Conservation (phyloP, 2,888 invertebrate genomes). For the Torymus texanus region DNA sequence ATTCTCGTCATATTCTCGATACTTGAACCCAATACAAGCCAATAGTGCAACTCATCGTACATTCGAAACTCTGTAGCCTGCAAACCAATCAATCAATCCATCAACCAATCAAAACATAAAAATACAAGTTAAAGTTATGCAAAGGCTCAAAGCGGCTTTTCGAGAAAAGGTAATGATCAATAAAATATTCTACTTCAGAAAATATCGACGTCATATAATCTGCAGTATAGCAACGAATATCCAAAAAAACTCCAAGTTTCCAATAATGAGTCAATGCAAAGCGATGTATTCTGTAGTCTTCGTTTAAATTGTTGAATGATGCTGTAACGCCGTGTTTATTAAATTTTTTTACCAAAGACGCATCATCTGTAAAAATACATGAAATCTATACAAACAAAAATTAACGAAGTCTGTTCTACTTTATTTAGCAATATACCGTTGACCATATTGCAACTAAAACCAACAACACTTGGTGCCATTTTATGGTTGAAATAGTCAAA, state of each 20-base stretch:
- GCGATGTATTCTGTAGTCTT: conserved; percentile 2
- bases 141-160: no score
- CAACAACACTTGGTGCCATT: conserved; percentile 19
- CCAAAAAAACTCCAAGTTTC: conserved; percentile 45
- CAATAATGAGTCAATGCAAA: conserved; percentile 27
- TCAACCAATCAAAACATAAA: no score
- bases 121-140: no score
- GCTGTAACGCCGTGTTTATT: conserved; percentile 18
- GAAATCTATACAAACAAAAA: background rate
- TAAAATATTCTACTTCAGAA: no score
- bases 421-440: conserved; percentile 13
- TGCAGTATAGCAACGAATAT: conserved; percentile 17
- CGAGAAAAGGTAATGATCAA: no score
- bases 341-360: conserved; percentile 30
- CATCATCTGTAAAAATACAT: conserved; percentile 26
- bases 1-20: conserved; percentile 51
- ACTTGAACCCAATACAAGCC: conserved; percentile 60
- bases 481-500: conserved; percentile 44
- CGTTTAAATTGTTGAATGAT: conserved; percentile 9
- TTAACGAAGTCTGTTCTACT: background rate
- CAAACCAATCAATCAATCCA: background rate
- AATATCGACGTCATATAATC: no score
- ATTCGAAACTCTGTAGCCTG: conserved; percentile 39
- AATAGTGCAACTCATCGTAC: conserved; percentile 49
- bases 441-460: conserved; percentile 25